phyloP scores from a whole-genome alignment of 2,113 vertebrate genomes.

The Brienomyrus longianalis region DNA sequence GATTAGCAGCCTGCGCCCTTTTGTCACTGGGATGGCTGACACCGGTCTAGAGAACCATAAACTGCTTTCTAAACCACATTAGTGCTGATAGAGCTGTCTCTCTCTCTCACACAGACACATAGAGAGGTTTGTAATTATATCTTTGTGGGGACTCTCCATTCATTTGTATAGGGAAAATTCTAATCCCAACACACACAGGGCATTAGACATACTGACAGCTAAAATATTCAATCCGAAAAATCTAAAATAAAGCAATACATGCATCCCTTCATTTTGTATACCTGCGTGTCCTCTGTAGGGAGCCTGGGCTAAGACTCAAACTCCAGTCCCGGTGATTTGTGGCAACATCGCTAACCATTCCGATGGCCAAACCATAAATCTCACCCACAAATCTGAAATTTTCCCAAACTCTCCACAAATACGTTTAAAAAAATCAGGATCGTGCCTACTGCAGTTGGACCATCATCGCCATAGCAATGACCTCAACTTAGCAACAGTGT shows the following conservation, averaged over 20 bases:
- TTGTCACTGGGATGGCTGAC: neutral
- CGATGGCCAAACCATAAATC: neutral
- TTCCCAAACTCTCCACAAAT: neutral
- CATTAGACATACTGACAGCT: neutral
- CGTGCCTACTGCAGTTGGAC: neutral
- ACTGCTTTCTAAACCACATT: neutral
- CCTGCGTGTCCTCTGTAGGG: neutral
- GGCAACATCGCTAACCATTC: neutral
- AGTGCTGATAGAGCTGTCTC: neutral
- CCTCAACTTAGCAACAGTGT: neutral
- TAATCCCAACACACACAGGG: neutral
- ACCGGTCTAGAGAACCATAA: neutral
- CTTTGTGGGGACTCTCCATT: no score
- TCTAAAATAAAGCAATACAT: neutral
- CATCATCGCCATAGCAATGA: neutral
- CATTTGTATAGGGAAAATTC: no score
- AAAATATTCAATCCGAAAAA: neutral
- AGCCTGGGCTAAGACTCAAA: neutral
- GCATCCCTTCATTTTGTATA: neutral
- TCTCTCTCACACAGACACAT: neutral
- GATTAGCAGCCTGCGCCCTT: neutral
- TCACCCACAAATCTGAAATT: neutral
- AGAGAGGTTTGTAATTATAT: neutral
- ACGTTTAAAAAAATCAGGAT: neutral
- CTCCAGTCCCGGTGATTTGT: neutral